These are phyloP conservation scores for Mya arenaria DNA, from an alignment of 1,140 invertebrate species.

Conservation along the genomic window DNA sequence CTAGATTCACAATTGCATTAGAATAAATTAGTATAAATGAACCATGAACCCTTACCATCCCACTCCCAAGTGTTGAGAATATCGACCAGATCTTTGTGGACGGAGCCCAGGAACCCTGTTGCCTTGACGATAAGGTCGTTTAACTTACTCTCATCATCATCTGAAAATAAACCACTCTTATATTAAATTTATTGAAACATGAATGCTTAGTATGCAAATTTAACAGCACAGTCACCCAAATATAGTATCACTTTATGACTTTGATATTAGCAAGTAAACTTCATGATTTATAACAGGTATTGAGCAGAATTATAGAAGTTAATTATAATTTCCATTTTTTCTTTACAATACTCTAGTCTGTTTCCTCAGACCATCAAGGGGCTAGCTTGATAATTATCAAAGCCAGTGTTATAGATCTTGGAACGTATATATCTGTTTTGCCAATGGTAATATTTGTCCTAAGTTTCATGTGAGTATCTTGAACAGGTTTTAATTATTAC, in stretches of 20 bases:
- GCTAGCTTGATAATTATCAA: too few relatives aligned
- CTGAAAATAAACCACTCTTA: conserved; percentile 13
- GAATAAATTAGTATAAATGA: background rate
- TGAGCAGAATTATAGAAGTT: background rate
- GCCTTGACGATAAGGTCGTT: conserved; percentile 49
- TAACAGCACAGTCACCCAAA: too few relatives aligned
- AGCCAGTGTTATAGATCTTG: too few relatives aligned
- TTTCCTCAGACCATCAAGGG: too few relatives aligned
- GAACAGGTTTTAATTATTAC: background rate
- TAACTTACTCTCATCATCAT: conserved; percentile 50
- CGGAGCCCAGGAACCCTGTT: background rate
- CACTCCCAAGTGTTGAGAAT: conserved; percentile 29
- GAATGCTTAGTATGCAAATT: too few relatives aligned
- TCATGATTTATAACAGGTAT: too few relatives aligned
- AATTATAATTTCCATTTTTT: background rate
- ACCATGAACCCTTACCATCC: conserved; percentile 45
- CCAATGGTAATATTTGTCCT: background rate
- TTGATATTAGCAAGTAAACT: background rate
- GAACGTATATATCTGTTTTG: background rate
- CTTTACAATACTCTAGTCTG: background rate
- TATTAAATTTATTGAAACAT: background rate
- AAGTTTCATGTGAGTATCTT: background rate
- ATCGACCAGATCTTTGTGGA: background rate
- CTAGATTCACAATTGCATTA: background rate
- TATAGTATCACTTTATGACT: background rate